Base-by-base conservation (phyloP, 1,140 invertebrate genomes). In the Coelopa frigida region DNA sequence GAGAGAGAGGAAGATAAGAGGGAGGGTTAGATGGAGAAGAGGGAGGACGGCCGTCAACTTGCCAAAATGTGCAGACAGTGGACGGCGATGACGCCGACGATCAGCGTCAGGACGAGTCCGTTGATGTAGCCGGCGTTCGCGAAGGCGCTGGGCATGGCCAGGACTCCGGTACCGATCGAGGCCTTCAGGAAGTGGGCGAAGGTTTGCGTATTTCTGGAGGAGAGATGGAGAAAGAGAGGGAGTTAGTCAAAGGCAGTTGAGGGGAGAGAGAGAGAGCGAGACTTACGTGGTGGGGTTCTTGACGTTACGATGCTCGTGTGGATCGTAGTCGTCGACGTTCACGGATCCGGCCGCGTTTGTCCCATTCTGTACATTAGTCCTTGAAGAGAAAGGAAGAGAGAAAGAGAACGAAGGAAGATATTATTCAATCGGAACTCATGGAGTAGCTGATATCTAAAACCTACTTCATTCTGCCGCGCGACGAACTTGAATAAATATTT, bases 91-190 rank as follows among this genome's bases (percentile, higher is more conserved):
- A 74, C 48, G 0, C 79, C 81, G 10, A 82, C 76, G 3, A 82
- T 49, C 3, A 81, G 54, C 0, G 81, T 80, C 1, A 74, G 69
- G 8, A 80, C 46, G 0, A 78, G 62, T 6, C 80, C 78, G 45
- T 78, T 78, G 49, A 82, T 61, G 5, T 87, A 70, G 11, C 86
- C 85, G 18, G 84, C 74, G 62, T 85, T 77, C 14, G 75, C 75
- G 53, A 87, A 81, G 11, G 84, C 85, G 55, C 81, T 75, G 35
- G 85, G 85, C 81, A 88, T 86, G n/a, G 86, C 86, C 50, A 89
- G 66, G 21, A 89, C 84, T 2, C 86, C 85, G 0, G 85, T 87
- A 11, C 85, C 85, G 44, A 89, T 69, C 43, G 84, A 85, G 44
- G 80, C 81, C 54, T 85, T 85, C 15, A 85, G 59, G 33, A 85